These are phyloP conservation scores for Morus bassanus DNA, from an alignment of 2,797 vertebrate species.

Conservation along the genomic window DNA sequence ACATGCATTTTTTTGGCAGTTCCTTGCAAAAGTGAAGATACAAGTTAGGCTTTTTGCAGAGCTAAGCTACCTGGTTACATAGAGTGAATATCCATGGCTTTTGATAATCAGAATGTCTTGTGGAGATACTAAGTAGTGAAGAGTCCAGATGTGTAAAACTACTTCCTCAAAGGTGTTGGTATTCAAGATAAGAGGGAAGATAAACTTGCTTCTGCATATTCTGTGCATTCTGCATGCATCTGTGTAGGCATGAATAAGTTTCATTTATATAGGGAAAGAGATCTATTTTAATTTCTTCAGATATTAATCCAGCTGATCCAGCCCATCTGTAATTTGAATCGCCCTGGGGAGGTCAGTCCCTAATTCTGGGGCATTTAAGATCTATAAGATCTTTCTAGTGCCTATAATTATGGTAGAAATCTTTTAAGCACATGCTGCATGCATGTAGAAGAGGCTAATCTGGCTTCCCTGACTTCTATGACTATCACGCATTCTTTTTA, in stretches of 20 bases:
- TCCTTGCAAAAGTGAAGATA: neutral
- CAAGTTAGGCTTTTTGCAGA: neutral
- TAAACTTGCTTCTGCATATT: neutral
- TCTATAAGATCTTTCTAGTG: neutral
- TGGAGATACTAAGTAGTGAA: neutral
- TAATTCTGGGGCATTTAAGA: neutral
- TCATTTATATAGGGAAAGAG: neutral
- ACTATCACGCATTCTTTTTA: neutral
- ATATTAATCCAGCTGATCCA: neutral
- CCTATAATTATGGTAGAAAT: neutral
- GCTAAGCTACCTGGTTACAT: neutral
- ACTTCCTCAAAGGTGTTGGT: neutral
- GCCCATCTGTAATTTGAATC: neutral
- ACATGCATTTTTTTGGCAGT: neutral
- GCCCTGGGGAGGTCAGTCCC: neutral
- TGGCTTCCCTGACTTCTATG: neutral
- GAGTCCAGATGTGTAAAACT: neutral
- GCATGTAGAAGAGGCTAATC: neutral
- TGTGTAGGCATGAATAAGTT: neutral
- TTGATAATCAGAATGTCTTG: neutral
- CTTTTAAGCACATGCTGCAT: neutral
- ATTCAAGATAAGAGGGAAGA: neutral
- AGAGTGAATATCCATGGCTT: neutral
- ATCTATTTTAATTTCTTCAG: neutral
- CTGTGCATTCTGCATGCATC: neutral